Base-by-base conservation (phyloP, 1,140 invertebrate genomes). In the Lepidurus arcticus region DNA sequence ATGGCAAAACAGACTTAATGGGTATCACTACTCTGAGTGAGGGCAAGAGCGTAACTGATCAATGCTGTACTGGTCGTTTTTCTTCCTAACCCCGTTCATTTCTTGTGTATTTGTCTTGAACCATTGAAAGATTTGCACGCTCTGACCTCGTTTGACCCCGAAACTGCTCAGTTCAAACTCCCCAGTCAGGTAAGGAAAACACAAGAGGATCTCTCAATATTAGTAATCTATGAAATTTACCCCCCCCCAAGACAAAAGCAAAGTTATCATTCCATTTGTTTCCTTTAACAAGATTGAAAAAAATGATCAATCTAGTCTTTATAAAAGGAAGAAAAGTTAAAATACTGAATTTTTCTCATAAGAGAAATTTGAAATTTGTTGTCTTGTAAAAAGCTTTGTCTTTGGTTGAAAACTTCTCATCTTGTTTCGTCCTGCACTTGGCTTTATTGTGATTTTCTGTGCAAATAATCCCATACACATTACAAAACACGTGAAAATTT, bases 1-100 rank as follows among this genome's bases (percentile, higher is more conserved):
- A 93, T 78, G 53, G 53, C 53, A 65, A 65, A 21, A 16, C 53
- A 65, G 53, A 65, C 53, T 65, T 65, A 65, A 65, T 21, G 53
- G 53, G 53, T 21, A 65, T 13, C 16, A 65, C 53, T n/a, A 65
- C 53, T 9, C 53, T 65, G 8, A 65, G 53, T 65, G 53, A 65
- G 21, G 53, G 53, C 53, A 65, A 65, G 21, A 65, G 53, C 13
- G 53, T 65, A 9, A 21, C 53, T 21, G 53, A 65, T 65, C 53
- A 65, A 13, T 65, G 53, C 21, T 65, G 53, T 65, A 21, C 53
- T n/a, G 53, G 53, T 16, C 53, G 53, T 16, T 65, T 65, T 65
- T 13, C 53, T 65, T 21, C 53, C 53, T 65, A 65, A 65, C 53
- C 16, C 53, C 13, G 3, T 4, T 21, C 16, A 7, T 65, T 65